Conservation (phyloP, 2,113 vertebrate genomes). For the Rhabdornis inornatus region DNA sequence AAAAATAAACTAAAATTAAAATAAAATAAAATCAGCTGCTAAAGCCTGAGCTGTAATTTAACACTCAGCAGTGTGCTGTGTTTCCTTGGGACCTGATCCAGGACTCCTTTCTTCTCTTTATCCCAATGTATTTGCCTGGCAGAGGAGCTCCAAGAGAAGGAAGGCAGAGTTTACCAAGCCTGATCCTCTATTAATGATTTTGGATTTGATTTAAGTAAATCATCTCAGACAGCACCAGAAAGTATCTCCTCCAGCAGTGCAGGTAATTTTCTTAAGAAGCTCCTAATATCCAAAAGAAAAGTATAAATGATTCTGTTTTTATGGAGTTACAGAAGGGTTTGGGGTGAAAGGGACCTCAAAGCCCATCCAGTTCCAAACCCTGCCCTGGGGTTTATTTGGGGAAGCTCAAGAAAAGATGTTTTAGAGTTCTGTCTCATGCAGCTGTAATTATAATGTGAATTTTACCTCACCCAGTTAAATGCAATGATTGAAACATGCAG, state of each 20-base stretch:
- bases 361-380: background rate
- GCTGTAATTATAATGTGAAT: background rate
- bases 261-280: background rate
- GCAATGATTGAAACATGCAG: background rate
- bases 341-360: background rate
- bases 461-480: background rate
- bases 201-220: background rate
- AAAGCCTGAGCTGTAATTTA: background rate
- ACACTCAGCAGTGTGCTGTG: background rate
- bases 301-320: background rate
- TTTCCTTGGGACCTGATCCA: background rate
- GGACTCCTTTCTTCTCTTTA: background rate
- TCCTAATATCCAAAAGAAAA: background rate
- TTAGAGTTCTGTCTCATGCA: background rate
- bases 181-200: background rate
- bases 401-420: background rate
- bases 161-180: background rate
- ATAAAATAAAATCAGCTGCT: background rate
- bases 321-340: background rate
- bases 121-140: background rate
- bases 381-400: background rate
- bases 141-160: background rate
- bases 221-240: background rate
- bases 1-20: too few relatives aligned
- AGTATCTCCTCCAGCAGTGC: background rate